A percentile compares a stretch with the other conserved stretches of the same genome.
These are phyloP conservation scores for Cottoperca gobio DNA, from an alignment of 2,797 vertebrate species.

Conservation along the genomic window DNA sequence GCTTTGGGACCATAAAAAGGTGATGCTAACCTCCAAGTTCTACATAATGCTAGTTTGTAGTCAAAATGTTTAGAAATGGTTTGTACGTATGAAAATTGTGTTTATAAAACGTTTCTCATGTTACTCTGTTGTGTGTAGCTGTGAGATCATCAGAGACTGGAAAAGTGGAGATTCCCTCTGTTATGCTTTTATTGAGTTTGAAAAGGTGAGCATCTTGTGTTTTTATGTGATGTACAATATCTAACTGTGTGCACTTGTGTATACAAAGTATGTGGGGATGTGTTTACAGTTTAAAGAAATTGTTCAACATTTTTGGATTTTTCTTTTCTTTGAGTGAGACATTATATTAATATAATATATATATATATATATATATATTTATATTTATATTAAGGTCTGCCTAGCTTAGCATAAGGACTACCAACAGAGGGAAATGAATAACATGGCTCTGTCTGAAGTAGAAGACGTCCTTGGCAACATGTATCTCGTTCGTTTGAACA, in stretches of 20 bases:
- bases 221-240: neutral
- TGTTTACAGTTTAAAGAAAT: neutral
- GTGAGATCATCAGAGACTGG: conserved; percentile 98
- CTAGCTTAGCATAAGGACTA: neutral
- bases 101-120: neutral
- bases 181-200: conserved; percentile 99
- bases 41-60: neutral
- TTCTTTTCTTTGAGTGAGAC: too few species aligned
- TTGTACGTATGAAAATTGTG: neutral
- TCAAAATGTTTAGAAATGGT: neutral
- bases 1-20: conserved; percentile 95
- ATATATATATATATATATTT: too few species aligned
- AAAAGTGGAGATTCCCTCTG: conserved; percentile 97
- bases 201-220: conserved; percentile 87
- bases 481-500: neutral
- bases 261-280: neutral
- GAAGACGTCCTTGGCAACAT: neutral
- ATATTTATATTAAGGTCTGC: too few species aligned
- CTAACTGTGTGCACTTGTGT: neutral
- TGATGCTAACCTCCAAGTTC: conserved; percentile 51
- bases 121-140: conserved; percentile 82
- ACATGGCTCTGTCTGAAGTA: neutral
- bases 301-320: neutral
- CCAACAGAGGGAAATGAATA: neutral
- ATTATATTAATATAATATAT: too few species aligned